Percentiles rank a stretch among this genome's conserved stretches.
Conservation (phyloP, 2,888 invertebrate genomes). For the Aleiodes testaceus region DNA sequence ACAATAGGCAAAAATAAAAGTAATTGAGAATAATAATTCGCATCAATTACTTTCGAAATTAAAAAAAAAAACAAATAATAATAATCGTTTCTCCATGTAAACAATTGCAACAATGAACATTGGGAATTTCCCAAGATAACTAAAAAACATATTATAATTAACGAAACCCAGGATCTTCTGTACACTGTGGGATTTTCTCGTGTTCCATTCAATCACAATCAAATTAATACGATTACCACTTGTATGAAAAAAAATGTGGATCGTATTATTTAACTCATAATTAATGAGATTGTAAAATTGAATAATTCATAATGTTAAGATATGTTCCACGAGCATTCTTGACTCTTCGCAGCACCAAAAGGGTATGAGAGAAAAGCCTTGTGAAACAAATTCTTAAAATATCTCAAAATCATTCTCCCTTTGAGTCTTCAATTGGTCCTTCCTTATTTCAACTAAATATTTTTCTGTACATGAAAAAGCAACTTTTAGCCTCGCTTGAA, state of each 20-base stretch:
- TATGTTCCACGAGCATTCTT: constrained; percentile 14
- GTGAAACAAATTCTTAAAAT: constrained; percentile 3
- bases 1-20: neutral
- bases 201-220: neutral
- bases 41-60: constrained; percentile 5
- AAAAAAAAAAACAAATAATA: constrained; percentile 7
- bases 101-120: constrained; percentile 16
- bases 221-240: too few relatives aligned
- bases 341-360: constrained; percentile 21
- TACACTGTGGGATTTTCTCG: constrained; percentile 15
- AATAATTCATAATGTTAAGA: constrained; percentile 4
- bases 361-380: neutral
- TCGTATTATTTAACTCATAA: constrained; percentile 12
- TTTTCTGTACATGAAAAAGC: constrained; percentile 27
- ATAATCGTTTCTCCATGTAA: neutral
- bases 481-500: constrained; percentile 82
- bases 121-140: neutral
- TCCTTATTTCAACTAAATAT: constrained; percentile 6
- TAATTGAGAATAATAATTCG: neutral
- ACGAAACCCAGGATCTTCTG: constrained; percentile 14
- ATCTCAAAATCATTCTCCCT: neutral
- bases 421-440: constrained; percentile 25
- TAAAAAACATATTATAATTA: constrained; percentile 6
- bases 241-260: neutral
- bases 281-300: neutral